A percentile compares a stretch with the other conserved stretches of the same genome.
Conservation (phyloP, 2,888 invertebrate species). For the Eupithecia subfuscata region DNA sequence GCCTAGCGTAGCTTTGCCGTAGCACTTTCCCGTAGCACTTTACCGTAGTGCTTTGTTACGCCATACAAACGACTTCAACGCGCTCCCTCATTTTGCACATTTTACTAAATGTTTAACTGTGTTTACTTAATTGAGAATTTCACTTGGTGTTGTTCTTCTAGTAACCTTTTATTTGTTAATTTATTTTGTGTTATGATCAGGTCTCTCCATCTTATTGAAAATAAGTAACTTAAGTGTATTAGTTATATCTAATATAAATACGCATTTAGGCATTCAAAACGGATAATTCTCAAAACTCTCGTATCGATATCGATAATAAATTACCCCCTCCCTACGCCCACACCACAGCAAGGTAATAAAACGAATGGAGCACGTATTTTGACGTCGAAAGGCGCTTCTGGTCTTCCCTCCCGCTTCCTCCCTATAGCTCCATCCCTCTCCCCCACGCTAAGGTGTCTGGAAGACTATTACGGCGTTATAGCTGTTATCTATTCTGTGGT, state of each 20-base stretch:
- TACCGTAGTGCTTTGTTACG: not conserved
- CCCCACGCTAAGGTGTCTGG: conserved; percentile 72
- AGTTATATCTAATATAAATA: not conserved
- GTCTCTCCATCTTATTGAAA: not conserved
- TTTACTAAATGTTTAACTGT: not conserved
- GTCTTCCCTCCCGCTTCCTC: conserved; percentile 64
- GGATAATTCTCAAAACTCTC: not conserved
- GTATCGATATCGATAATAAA: conserved; percentile 62
- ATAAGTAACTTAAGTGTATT: not conserved
- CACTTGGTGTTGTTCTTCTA: not conserved
- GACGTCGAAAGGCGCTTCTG: conserved; percentile 84
- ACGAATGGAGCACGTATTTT: conserved; percentile 84
- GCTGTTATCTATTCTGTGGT: conserved; percentile 71
- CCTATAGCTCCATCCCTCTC: conserved; percentile 61
- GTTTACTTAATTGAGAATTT: not conserved
- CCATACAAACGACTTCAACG: conserved; percentile 28
- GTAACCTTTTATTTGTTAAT: not conserved
- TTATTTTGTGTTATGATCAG: not conserved
- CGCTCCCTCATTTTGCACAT: conserved; percentile 13
- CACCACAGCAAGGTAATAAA: conserved; percentile 77
- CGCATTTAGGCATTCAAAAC: not conserved
- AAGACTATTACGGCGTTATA: conserved; percentile 80
- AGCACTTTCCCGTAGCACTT: not conserved
- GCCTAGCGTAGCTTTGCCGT: not conserved
- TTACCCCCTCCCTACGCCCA: conserved; percentile 40